These are phyloP conservation scores for Hucho hucho DNA, from an alignment of 2,113 vertebrate species.

Conservation along the genomic window DNA sequence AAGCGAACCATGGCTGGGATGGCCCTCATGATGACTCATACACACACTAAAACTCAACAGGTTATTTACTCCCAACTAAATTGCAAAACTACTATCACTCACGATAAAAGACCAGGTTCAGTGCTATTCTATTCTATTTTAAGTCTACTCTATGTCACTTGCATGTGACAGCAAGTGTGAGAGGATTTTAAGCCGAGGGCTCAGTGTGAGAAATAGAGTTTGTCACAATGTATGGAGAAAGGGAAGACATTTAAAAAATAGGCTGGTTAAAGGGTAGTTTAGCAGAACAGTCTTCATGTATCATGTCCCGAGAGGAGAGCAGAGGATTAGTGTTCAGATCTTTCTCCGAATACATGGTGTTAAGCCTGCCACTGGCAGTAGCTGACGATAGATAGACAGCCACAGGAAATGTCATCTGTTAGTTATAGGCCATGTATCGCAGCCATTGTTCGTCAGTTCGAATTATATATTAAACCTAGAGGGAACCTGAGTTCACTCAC, in stretches of 20 bases:
- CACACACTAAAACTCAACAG: not conserved
- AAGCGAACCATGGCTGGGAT: no score
- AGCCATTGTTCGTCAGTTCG: not conserved
- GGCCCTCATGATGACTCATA: not conserved
- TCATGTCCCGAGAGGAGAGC: not conserved
- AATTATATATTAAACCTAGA: not conserved
- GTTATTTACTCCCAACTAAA: no score
- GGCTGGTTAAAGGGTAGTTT: not conserved
- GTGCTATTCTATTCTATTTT: not conserved
- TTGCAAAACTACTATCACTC: no score
- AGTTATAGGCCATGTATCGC: not conserved
- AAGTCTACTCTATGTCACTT: not conserved
- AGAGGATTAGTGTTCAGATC: not conserved
- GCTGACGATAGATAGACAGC: not conserved
- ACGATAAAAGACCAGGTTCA: no score
- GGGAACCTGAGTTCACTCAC: not conserved
- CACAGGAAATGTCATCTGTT: slow-evolving; percentile 1
- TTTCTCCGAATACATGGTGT: not conserved
- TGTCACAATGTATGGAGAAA: not conserved
- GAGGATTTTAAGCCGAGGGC: not conserved
- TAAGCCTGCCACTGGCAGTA: not conserved
- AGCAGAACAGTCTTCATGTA: no score
- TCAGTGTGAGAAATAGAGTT: not conserved
- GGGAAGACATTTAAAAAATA: not conserved
- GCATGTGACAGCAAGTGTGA: slow-evolving; percentile 6